Base-by-base conservation (phyloP, 2,113 vertebrate genomes). In the Calonectris borealis region DNA sequence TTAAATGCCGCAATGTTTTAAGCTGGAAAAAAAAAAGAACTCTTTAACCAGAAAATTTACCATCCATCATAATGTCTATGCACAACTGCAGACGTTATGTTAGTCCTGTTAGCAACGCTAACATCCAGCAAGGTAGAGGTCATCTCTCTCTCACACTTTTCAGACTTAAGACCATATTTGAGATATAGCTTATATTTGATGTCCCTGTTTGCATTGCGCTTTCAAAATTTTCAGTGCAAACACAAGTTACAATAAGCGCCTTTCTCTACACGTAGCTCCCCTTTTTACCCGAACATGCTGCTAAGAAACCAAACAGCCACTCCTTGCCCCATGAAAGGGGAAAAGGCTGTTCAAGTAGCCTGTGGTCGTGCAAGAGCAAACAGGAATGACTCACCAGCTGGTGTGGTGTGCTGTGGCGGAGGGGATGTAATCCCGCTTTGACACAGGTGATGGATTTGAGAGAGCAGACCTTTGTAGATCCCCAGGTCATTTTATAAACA, bases 191-290 rank as follows among this genome's bases (percentile, higher is more conserved):
- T 89, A 81, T 93, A 96, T 91, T 90, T 94, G 92, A 94, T 92
- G 90, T 86, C 81, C 89, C n/a, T 91, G 52, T 97, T 97, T 97
- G 93, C 92, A 94, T 7, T 94, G 78, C 2, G 40, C 75, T 95
- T 93, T 97, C 94, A 88, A 96, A 95, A 90, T 90, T 96, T 96
- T 92, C 86, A 97, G 86, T 83, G 83, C 90, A 98, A 98, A 97
- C 85, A 97, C 12, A 51, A 93, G 81, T 82, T 97, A 86, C 94
- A 97, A 88, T 96, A 95, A 85, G 13, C 2, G 6, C 36, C 86
- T 85, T 80, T 95, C 86, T 97, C 64, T 83, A 44, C 55, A 51
- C 0, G 2, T 82, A 94, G n/a, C 61, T 95, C 79, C 92, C 61
- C 75, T 94, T 93, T 77, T 46, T 58, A 88, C 86, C 49, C 6